These are phyloP conservation scores for Pseudachorutes palmiensis DNA, from an alignment of 1,140 invertebrate species.

Conservation along the genomic window DNA sequence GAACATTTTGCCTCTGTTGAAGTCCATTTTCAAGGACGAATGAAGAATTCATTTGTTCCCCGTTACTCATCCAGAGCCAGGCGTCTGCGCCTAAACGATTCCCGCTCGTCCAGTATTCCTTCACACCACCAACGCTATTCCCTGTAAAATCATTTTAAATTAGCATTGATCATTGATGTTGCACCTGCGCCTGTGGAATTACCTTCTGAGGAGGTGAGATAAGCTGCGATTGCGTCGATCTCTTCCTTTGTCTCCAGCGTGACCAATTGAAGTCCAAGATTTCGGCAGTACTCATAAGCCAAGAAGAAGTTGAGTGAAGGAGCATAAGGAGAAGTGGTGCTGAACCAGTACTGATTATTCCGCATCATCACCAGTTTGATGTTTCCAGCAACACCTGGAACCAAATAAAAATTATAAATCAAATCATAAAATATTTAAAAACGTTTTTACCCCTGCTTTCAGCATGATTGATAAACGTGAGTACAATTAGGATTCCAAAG, in stretches of 20 bases:
- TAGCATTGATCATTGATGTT: neutral
- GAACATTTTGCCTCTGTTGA: constrained; percentile 24
- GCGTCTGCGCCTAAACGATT: constrained; percentile 73
- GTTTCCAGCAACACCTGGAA: constrained; percentile 31
- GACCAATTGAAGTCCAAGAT: constrained; percentile 69
- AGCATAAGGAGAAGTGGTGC: constrained; percentile 76
- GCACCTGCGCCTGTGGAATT: constrained; percentile 25
- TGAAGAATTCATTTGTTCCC: constrained; percentile 72
- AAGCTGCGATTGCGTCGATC: constrained; percentile 69
- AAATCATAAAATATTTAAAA: neutral
- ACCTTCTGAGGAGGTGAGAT: constrained; percentile 64
- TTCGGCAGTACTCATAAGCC: constrained; percentile 79
- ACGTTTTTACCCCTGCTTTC: neutral
- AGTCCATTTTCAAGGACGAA: constrained; percentile 47
- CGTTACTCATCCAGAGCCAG: constrained; percentile 82
- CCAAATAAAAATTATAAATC: neutral
- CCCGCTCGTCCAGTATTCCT: constrained; percentile 78
- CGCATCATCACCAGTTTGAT: constrained; percentile 48
- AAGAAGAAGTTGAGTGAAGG: constrained; percentile 73
- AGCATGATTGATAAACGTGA: neutral
- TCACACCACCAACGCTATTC: neutral
- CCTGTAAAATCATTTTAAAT: neutral
- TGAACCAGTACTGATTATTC: constrained; percentile 78
- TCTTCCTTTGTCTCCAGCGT: constrained; percentile 79
- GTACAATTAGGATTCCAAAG: neutral